Evolutionary conservation across 2,113 vertebrate species (phyloP).

Genomic region (Philantomba maxwellii): DNA sequence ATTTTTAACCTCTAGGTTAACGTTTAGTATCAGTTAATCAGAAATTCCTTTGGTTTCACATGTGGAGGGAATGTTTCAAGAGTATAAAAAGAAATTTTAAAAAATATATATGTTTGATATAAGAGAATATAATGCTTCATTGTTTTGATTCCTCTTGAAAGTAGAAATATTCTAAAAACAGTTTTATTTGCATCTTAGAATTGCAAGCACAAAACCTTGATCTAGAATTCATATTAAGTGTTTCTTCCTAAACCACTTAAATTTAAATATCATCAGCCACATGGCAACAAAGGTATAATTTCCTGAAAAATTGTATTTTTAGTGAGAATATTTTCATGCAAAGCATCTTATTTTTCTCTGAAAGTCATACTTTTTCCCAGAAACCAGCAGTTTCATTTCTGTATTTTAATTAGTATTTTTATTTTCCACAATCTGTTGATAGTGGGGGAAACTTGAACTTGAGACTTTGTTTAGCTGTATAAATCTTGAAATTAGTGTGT

Average conservation of each 20-base stretch:
- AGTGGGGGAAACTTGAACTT: background rate
- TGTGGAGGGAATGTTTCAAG: background rate
- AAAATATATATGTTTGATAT: background rate
- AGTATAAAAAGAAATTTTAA: background rate
- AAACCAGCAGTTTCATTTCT: slow-evolving; percentile 48
- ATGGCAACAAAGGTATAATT: slow-evolving; percentile 29
- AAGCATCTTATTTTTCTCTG: slow-evolving; percentile 48
- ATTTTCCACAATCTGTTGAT: slow-evolving; percentile 1
- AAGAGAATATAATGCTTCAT: background rate
- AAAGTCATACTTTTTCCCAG: slow-evolving; percentile 33
- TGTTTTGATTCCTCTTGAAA: background rate
- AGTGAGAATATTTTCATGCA: slow-evolving; percentile 42
- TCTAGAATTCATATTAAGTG: background rate
- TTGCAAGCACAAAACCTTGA: slow-evolving; percentile 5
- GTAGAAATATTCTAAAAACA: background rate
- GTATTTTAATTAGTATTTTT: slow-evolving; percentile 45
- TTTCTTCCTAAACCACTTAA: background rate
- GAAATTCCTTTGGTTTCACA: background rate
- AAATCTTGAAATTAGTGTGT: slow-evolving; percentile 23
- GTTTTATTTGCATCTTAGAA: slow-evolving; percentile 6
- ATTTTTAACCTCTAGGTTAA: slow-evolving; percentile 12
- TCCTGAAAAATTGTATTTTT: slow-evolving; percentile 46
- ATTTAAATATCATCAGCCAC: slow-evolving; percentile 12
- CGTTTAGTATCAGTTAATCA: background rate
- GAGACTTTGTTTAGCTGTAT: background rate